These are phyloP conservation scores for Notocelia uddmanniana DNA, from an alignment of 2,888 invertebrate genomes.

Conservation along the genomic window DNA sequence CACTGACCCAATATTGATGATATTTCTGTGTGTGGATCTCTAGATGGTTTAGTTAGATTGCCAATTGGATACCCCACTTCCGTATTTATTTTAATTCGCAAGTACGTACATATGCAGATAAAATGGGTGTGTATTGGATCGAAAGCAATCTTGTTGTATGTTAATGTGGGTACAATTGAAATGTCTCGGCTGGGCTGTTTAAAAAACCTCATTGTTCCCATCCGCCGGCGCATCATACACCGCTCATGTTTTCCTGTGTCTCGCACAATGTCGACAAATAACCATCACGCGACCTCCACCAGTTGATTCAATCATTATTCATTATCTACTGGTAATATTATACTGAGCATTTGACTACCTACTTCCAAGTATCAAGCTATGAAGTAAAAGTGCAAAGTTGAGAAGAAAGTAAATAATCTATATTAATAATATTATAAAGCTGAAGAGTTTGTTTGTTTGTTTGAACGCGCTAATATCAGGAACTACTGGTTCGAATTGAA, in stretches of 20 bases:
- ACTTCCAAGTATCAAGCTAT: background rate
- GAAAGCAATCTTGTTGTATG: constrained; percentile 56
- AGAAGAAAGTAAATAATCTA: background rate
- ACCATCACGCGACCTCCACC: constrained; percentile 59
- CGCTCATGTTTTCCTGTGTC: constrained; percentile 68
- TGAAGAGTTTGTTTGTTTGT: too few relatives aligned
- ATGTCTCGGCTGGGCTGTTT: constrained; percentile 63
- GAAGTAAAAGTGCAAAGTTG: background rate
- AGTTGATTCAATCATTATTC: constrained; percentile 59
- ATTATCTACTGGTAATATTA: constrained; percentile 45
- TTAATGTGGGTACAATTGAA: constrained; percentile 63
- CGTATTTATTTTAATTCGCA: constrained; percentile 58
- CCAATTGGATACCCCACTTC: background rate
- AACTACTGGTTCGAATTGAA: too few relatives aligned
- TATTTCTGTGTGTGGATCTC: too few relatives aligned
- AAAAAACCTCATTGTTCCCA: constrained; percentile 71
- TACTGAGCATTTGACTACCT: background rate
- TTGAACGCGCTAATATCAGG: too few relatives aligned
- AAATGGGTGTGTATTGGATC: constrained; percentile 50
- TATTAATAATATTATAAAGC: too few relatives aligned
- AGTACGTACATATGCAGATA: constrained; percentile 58
- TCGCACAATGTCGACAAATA: constrained; percentile 66
- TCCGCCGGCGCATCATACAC: constrained; percentile 61
- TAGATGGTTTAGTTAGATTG: too few relatives aligned
- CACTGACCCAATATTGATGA: too few relatives aligned